Evolutionary conservation across 2,797 vertebrate species (phyloP).

Genomic region (Pyrrhura leucotis): DNA sequence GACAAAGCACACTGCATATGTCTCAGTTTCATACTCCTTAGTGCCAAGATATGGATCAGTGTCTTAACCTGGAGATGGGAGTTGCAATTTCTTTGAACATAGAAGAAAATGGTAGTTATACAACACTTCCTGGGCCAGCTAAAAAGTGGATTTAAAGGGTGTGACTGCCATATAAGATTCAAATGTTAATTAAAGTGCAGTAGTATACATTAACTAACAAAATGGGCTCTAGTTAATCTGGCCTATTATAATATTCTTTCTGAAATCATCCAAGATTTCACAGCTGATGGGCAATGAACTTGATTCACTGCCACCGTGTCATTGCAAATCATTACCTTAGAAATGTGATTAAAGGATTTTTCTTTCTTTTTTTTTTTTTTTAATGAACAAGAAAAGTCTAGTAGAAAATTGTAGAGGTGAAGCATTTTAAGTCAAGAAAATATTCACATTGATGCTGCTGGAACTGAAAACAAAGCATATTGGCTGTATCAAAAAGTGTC

Average conservation of each 20-base stretch:
- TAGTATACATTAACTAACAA: background rate
- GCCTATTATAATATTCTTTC: background rate
- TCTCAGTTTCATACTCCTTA: background rate
- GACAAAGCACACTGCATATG: background rate
- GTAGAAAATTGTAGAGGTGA: background rate
- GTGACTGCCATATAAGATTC: background rate
- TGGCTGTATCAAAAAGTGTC: background rate
- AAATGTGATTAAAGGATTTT: background rate
- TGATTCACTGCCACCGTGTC: background rate
- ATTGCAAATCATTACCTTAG: background rate
- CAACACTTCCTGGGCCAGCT: background rate
- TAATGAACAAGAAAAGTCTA: background rate
- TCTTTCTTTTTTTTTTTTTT: background rate
- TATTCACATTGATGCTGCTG: background rate
- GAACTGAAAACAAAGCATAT: background rate
- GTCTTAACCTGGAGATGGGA: background rate
- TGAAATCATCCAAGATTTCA: slow-evolving; percentile 37
- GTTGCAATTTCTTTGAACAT: background rate
- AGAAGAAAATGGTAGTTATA: background rate
- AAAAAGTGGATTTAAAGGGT: background rate
- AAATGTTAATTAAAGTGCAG: background rate
- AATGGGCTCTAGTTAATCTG: background rate
- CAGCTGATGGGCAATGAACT: background rate
- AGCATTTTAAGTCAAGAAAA: background rate
- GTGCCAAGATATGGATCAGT: background rate